Evolutionary conservation across 2,113 vertebrate genomes (phyloP).

Genomic region (Azemiops feae): DNA sequence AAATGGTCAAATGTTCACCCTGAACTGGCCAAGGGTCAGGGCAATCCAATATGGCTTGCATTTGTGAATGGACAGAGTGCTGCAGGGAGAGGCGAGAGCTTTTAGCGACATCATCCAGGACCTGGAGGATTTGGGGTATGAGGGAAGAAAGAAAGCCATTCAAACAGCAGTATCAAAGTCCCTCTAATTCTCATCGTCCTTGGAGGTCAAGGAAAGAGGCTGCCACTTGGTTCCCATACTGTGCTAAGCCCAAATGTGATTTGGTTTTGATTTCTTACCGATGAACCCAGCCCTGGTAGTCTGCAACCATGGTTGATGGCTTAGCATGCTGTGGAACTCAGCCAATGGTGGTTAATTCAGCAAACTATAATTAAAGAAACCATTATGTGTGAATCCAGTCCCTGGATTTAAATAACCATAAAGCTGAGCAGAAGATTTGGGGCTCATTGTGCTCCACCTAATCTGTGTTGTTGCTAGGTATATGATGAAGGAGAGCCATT

Average conservation of each 20-base stretch:
- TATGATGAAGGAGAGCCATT: background rate
- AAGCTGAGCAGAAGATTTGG: background rate
- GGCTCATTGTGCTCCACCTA: background rate
- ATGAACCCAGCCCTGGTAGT: background rate
- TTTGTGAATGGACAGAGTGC: background rate
- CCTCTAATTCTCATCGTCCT: background rate
- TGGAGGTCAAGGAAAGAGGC: background rate
- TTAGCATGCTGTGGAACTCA: background rate
- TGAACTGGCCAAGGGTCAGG: constrained; percentile 12
- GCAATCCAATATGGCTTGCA: constrained; percentile 35
- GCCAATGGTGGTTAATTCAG: background rate
- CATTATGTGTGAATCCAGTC: background rate
- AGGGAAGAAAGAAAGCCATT: background rate
- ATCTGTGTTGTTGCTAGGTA: background rate
- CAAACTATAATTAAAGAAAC: background rate
- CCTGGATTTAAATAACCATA: background rate
- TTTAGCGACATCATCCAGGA: background rate
- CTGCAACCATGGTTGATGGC: background rate
- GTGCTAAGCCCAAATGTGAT: background rate
- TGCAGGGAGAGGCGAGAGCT: background rate
- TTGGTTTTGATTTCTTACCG: background rate
- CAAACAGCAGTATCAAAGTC: background rate
- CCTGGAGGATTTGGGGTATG: background rate
- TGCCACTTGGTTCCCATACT: background rate
- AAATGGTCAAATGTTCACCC: constrained; percentile 45